These are phyloP conservation scores for Coenonympha arcania DNA, from an alignment of 2,888 invertebrate species.

Conservation along the genomic window DNA sequence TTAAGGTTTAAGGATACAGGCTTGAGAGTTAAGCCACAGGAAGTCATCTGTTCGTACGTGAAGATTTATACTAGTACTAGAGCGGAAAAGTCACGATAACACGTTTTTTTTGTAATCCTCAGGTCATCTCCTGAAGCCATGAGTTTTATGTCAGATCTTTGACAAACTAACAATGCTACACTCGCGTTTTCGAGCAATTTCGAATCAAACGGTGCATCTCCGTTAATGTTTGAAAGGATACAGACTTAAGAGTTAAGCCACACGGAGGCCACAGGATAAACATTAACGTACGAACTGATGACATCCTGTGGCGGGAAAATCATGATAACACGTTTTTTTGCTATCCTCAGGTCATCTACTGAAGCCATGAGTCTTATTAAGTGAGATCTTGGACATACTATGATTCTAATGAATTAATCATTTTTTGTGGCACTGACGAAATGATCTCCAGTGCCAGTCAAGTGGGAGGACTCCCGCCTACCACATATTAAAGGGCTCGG, in stretches of 20 bases:
- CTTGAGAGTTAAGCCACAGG: slow-evolving; percentile 54
- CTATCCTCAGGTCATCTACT: neutral
- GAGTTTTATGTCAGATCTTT: neutral
- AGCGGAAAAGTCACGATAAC: slow-evolving; percentile 8
- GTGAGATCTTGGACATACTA: neutral
- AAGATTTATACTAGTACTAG: slow-evolving; percentile 25
- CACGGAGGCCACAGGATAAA: too few species aligned
- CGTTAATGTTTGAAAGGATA: too few species aligned
- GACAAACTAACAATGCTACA: too few species aligned
- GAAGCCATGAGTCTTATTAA: neutral
- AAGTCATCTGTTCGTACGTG: slow-evolving; percentile 40
- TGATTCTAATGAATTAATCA: neutral
- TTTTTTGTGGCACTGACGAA: neutral
- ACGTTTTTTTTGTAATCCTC: neutral
- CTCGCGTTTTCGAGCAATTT: too few species aligned
- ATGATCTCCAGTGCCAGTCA: neutral
- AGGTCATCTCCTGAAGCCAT: neutral
- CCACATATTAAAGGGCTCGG: slow-evolving; percentile 7
- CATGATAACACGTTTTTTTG: neutral
- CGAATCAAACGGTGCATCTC: too few species aligned
- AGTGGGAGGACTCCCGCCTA: slow-evolving; percentile 4
- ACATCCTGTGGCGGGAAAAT: too few species aligned
- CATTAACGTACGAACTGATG: too few species aligned
- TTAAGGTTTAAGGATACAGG: slow-evolving; percentile 49
- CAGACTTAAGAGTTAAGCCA: too few species aligned